Evolutionary conservation across 2,797 vertebrate genomes (phyloP), one percentile per base, ranked within the genome.

Genomic region (Okamejei kenojei): DNA sequence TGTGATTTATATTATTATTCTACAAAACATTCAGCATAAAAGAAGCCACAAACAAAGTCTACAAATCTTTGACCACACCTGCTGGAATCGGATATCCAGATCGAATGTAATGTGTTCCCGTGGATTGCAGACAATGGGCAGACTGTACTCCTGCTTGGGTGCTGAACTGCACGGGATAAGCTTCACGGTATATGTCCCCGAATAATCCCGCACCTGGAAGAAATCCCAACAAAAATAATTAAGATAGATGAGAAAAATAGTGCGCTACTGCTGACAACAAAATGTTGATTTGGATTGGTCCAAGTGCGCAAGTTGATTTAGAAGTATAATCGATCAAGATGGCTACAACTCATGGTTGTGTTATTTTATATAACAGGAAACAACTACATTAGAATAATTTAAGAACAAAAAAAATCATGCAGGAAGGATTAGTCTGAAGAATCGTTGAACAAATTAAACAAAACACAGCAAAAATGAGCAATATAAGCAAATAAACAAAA

Each of bases 31-130:
- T 81, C 21, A 2, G 26, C 2, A 71, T 10, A 80, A 63, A 63
- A 81, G 35, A 38, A 92, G 11, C 11, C n/a, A n/a, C 68, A 74
- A 4, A 38, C 61, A 65, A 88, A 58, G n/a, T 65, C 84, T 65
- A 23, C 32, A 13, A 45, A 21, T 45, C 73, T 73, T 91, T 10
- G 21, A 74, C 38, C 35, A 45, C 6, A 97, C 97, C 97, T 98
- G 97, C 94, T 98, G 97, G 96, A 98, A 98, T 94, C 97, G 97
- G 94, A 98, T 97, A 95, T 97, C 97, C 94, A 97, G 96, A 93
- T 97, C 96, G 94, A 98, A 98, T 7, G 95, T 97, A 76, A 97
- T 95, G 0, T 97, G 96, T 93, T 98, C 97, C 93, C 96, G 95
- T 6, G 97, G 97, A 94, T 97, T 97, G 95, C 97, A 98, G 93